These are phyloP conservation scores for Empis stercorea DNA, from an alignment of 2,888 invertebrate species.

Conservation along the genomic window DNA sequence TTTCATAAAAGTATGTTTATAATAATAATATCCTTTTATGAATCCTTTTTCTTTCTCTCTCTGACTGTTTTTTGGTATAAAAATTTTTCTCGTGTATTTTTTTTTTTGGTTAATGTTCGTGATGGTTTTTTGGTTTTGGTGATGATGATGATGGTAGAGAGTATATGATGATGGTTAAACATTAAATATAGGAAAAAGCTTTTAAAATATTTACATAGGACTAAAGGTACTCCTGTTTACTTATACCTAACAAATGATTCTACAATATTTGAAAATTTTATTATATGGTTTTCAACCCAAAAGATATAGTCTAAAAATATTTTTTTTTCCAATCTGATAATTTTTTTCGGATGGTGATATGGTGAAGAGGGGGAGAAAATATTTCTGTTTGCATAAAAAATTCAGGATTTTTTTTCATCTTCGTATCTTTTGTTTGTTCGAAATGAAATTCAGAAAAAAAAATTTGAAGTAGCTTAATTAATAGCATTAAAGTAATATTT, in stretches of 20 bases:
- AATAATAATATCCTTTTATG: not conserved
- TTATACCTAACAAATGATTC: not conserved
- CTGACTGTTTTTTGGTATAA: not conserved
- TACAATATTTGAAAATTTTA: too few relatives aligned
- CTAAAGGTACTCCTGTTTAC: not conserved
- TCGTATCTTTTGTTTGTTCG: too few relatives aligned
- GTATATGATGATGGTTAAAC: not conserved
- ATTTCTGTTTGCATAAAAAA: too few relatives aligned
- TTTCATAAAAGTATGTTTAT: not conserved
- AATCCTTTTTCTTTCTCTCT: not conserved
- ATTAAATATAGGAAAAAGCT: not conserved
- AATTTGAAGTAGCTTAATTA: too few relatives aligned
- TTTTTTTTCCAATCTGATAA: too few relatives aligned
- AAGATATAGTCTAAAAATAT: too few relatives aligned
- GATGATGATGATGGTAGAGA: not conserved
- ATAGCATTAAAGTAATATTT: too few relatives aligned
- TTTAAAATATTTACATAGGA: constrained; percentile 1
- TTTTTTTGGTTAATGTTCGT: not conserved
- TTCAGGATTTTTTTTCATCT: too few relatives aligned
- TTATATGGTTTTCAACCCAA: too few relatives aligned
- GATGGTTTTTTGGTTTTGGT: not conserved
- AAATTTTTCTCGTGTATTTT: not conserved
- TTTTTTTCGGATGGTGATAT: too few relatives aligned
- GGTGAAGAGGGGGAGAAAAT: too few relatives aligned
- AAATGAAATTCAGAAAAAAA: too few relatives aligned